phyloP scores from a whole-genome alignment of 2,113 vertebrate genomes.

The Podarcis cretensis region DNA sequence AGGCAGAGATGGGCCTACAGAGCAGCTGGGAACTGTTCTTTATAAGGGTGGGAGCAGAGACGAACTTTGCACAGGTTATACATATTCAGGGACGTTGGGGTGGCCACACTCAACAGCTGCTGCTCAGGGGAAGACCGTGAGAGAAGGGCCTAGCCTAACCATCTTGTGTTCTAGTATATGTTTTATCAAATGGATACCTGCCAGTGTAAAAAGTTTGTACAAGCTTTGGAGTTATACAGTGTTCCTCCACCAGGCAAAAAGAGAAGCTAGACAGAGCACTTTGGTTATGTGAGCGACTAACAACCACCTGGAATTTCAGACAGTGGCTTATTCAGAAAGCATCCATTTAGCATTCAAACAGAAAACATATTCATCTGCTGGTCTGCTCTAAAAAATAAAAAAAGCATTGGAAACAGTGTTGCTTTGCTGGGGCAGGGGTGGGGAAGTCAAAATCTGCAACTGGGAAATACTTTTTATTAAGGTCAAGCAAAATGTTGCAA shows the following conservation, averaged over 20 bases:
- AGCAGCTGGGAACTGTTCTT: conserved; percentile 66
- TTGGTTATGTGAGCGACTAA: neutral
- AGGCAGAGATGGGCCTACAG: conserved; percentile 67
- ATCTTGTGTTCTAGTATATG: neutral
- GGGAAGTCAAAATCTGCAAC: neutral
- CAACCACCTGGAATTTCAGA: neutral
- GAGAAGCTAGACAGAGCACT: neutral
- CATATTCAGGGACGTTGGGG: too few relatives aligned
- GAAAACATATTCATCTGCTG: neutral
- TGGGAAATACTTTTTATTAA: neutral
- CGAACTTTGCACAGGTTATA: too few relatives aligned
- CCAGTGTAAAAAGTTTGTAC: neutral
- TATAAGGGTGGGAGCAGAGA: conserved; percentile 14
- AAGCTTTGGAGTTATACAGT: neutral
- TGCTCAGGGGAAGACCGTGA: too few relatives aligned
- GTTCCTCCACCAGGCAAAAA: neutral
- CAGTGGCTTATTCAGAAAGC: neutral
- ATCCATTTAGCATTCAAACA: neutral
- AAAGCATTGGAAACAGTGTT: neutral
- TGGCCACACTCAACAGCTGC: too few relatives aligned
- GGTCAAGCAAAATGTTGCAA: neutral
- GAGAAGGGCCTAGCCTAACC: too few relatives aligned
- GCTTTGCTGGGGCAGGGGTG: neutral
- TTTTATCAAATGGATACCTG: neutral
- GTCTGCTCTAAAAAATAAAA: neutral